Conservation (phyloP, 1,140 invertebrate species). For the Drosophila eugracilis region DNA sequence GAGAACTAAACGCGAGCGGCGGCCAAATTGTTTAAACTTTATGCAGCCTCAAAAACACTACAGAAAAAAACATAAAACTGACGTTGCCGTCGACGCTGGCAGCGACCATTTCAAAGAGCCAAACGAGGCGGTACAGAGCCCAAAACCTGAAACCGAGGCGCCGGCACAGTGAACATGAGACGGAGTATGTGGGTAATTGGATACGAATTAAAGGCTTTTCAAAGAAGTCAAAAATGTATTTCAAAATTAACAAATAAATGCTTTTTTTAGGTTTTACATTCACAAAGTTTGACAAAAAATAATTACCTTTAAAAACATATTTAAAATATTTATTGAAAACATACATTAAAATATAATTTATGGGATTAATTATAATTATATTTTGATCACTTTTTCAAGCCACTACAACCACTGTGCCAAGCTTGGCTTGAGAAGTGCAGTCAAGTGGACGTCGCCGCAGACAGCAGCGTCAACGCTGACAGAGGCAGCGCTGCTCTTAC, state of each 20-base stretch:
- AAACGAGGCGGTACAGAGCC: slow-evolving; percentile 17
- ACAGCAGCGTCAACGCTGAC: slow-evolving; percentile 6
- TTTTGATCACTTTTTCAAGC: not conserved
- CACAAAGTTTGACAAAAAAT: too few species aligned
- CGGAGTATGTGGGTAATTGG: not conserved
- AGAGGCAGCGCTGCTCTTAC: slow-evolving; percentile 3
- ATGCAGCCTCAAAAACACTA: slow-evolving; percentile 59
- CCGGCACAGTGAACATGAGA: slow-evolving; percentile 16
- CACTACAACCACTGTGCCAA: slow-evolving; percentile 21
- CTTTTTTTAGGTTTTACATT: too few species aligned
- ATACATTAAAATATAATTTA: too few species aligned
- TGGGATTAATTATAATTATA: not conserved
- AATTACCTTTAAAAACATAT: too few species aligned
- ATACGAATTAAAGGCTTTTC: too few species aligned
- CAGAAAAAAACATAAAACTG: slow-evolving; percentile 43
- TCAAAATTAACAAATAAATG: too few species aligned
- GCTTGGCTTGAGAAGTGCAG: slow-evolving; percentile 32
- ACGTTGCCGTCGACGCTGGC: slow-evolving; percentile 13
- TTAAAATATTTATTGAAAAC: too few species aligned
- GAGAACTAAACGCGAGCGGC: slow-evolving; percentile 64
- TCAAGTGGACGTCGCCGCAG: slow-evolving; percentile 3
- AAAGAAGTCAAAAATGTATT: too few species aligned
- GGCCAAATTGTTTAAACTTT: slow-evolving; percentile 70
- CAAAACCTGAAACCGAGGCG: slow-evolving; percentile 15
- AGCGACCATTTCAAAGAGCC: slow-evolving; percentile 15